Evolutionary conservation across 92 coral and sea anemone species (phyloP), one percentile per base, ranked within the genome.

Genomic region (Phenganax subtilis): DNA sequence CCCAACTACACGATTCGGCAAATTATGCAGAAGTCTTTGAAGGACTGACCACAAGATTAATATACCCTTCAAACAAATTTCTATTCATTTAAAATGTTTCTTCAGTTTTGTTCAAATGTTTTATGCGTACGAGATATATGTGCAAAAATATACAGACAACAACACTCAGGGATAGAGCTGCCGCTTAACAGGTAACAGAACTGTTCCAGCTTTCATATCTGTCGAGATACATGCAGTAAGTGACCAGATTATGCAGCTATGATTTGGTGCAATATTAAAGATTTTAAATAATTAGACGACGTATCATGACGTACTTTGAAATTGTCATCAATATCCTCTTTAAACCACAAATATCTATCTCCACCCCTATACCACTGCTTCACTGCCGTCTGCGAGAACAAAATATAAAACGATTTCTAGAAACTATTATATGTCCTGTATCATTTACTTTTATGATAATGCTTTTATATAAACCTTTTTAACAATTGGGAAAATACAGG

Each of bases 401-500:
- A 55, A 74, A 17, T 28, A 74, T 44, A 7, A 61, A n/a, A 8
- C 47, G 12, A 44, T 37, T 7, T n/a, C 47, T 2, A 10, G n/a
- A 37, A 71, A 71, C 53, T 9, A 7, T 44, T 20, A 20, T 12
- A 16, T 9, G 11, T 54, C 14, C 63, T 53, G 9, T 37, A 30
- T 12, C 31, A 52, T 2, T 10, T 15, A 74, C 12, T n/a, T 52
- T 15, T 29, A 1, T 15, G 16, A 73, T 14, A 73, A 69, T 6
- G 14, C 47, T 37, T 27, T 10, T 11, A 12, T 73, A 94, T 20
- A 20, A 20, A 20, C 98, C 90, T 84, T 84, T 37, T 81, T 83
- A 58, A 80, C 76, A 69, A 87, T 82, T 17, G 98, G 96, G 54
- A 82, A 77, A 69, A 94, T 80, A 80, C 98, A 94, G 1, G 98